phyloP scores from a whole-genome alignment of 2,888 invertebrate species.

The Ernsta delagoae region DNA sequence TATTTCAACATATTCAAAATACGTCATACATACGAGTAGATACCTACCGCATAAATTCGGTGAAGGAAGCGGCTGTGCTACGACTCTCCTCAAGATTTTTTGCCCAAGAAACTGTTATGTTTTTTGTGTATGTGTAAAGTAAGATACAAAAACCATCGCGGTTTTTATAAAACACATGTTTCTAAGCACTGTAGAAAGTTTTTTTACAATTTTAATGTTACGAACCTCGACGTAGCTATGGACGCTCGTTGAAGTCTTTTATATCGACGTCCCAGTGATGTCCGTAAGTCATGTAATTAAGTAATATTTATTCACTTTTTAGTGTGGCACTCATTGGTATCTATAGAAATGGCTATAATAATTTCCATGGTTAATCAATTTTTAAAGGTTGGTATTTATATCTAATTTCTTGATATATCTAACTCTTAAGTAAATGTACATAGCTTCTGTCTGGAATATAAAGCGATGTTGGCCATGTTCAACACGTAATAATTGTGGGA shows the following conservation, averaged over 20 bases:
- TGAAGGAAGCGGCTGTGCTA: slow-evolving; percentile 23
- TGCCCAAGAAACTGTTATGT: slow-evolving; percentile 25
- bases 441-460: too few relatives aligned
- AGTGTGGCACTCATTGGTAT: too few relatives aligned
- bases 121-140: slow-evolving; percentile 17
- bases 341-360: too few relatives aligned
- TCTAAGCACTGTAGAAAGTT: slow-evolving; percentile 37
- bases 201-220: slow-evolving; percentile 12
- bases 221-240: slow-evolving; percentile 27
- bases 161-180: slow-evolving; percentile 34
- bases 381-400: too few relatives aligned
- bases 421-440: too few relatives aligned
- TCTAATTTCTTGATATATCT: too few relatives aligned
- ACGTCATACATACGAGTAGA: too few relatives aligned
- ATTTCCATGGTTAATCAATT: too few relatives aligned
- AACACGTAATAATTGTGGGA: slow-evolving; percentile 37
- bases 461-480: too few relatives aligned
- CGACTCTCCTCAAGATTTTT: slow-evolving; percentile 27
- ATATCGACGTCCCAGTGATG: slow-evolving; percentile 49
- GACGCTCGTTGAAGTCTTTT: slow-evolving; percentile 73
- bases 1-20: not conserved
- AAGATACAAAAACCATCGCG: slow-evolving; percentile 13
- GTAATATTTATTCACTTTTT: too few relatives aligned
- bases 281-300: too few relatives aligned
- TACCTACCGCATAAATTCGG: slow-evolving; percentile 3